Evolutionary conservation across 2,797 vertebrate genomes (phyloP).

Genomic region (Lutra lutra): DNA sequence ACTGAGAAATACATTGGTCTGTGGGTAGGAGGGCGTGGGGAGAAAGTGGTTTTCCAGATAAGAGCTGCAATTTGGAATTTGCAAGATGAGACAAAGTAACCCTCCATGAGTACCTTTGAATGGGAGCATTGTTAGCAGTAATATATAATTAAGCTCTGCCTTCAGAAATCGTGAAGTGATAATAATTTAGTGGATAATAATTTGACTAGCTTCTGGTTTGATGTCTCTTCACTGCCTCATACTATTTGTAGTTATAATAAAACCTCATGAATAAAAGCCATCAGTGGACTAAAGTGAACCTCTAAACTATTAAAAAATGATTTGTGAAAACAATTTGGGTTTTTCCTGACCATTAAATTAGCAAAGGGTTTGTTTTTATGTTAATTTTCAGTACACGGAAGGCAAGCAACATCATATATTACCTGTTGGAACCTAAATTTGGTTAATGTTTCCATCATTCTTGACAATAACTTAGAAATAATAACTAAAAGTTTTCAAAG

Average conservation of each 20-base stretch:
- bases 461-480: constrained; percentile 49
- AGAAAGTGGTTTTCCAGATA: not conserved
- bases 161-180: constrained; percentile 29
- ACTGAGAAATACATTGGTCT: not conserved
- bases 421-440: not conserved
- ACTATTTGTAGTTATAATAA: constrained; percentile 34
- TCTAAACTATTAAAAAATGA: not conserved
- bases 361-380: not conserved
- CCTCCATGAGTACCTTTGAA: not conserved
- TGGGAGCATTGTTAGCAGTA: not conserved
- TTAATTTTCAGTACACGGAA: not conserved
- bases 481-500: not conserved
- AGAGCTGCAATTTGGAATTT: not conserved
- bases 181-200: not conserved
- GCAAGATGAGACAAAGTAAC: not conserved
- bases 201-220: constrained; percentile 39
- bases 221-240: not conserved
- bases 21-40: not conserved
- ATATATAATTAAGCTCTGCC: constrained; percentile 26
- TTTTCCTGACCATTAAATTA: not conserved
- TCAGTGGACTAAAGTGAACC: constrained; percentile 10
- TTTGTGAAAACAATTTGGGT: not conserved
- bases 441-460: not conserved
- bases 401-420: not conserved
- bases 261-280: not conserved